phyloP scores from a whole-genome alignment of 1,140 invertebrate genomes.

The Drosophila ironensis region DNA sequence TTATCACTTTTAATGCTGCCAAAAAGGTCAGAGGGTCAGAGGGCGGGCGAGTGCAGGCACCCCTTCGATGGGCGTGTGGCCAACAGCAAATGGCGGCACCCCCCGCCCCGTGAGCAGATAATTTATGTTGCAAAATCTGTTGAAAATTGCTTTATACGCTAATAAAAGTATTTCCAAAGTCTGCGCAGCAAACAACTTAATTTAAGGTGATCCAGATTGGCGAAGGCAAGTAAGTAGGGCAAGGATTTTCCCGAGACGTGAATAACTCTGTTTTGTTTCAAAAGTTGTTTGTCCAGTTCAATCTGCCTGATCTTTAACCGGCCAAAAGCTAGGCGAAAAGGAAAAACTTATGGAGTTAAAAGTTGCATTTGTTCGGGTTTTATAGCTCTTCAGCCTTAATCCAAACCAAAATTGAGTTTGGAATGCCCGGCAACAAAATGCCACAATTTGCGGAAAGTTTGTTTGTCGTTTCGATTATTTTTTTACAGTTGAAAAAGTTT shows the following conservation, averaged over 20 bases:
- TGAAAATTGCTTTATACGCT: slow-evolving; percentile 65
- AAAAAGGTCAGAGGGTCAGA: slow-evolving; percentile 68
- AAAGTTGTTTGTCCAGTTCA: background rate
- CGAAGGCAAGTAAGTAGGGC: no score
- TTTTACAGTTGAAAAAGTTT: slow-evolving; percentile 26
- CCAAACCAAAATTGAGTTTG: slow-evolving; percentile 71
- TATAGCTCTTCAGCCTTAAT: slow-evolving; percentile 71
- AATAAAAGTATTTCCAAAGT: slow-evolving; percentile 52
- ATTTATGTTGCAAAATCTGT: slow-evolving; percentile 73
- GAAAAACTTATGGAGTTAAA: slow-evolving; percentile 33
- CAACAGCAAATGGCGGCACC: slow-evolving; percentile 23
- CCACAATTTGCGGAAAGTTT: slow-evolving; percentile 44
- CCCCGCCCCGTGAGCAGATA: slow-evolving; percentile 37
- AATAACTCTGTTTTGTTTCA: background rate
- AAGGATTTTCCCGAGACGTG: background rate
- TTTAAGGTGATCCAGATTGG: slow-evolving; percentile 32
- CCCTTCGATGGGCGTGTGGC: slow-evolving; percentile 44
- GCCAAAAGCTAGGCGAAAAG: slow-evolving; percentile 19
- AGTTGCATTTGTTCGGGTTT: slow-evolving; percentile 35
- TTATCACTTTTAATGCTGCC: slow-evolving; percentile 78
- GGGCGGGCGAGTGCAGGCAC: background rate
- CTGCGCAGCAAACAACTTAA: slow-evolving; percentile 39
- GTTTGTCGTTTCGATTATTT: background rate
- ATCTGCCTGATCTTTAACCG: slow-evolving; percentile 5
- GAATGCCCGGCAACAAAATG: slow-evolving; percentile 25